Conservation (phyloP, 2,113 vertebrate species). For the Barbus barbus region DNA sequence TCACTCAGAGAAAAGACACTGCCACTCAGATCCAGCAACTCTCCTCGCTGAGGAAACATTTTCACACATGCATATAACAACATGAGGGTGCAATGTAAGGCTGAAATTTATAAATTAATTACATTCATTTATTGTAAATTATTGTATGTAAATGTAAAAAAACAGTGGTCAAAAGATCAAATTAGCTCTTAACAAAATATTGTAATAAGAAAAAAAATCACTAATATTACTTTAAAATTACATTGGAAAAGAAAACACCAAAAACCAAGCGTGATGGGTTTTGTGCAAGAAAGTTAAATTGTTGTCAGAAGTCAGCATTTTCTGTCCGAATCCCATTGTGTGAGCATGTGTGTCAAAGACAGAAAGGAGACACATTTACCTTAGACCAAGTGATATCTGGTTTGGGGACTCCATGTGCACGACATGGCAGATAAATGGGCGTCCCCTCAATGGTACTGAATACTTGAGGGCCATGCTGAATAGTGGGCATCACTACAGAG, state of each 20-base stretch:
- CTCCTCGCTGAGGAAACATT: slow-evolving; percentile 79
- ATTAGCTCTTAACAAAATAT: background rate
- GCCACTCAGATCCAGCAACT: slow-evolving; percentile 75
- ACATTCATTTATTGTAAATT: too few relatives aligned
- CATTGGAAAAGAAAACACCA: background rate
- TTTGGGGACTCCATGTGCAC: slow-evolving; percentile 84
- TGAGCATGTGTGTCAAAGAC: slow-evolving; percentile 2
- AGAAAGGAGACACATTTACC: slow-evolving; percentile 71
- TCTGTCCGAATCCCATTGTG: background rate
- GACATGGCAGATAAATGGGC: slow-evolving; percentile 86
- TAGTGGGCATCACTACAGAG: slow-evolving; percentile 85
- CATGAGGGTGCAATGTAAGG: background rate
- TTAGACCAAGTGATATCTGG: slow-evolving; percentile 90
- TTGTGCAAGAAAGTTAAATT: background rate
- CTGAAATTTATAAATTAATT: background rate
- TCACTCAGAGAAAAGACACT: slow-evolving; percentile 77
- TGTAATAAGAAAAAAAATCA: background rate
- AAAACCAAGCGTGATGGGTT: background rate
- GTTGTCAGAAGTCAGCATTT: background rate
- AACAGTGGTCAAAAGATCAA: background rate
- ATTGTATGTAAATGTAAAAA: background rate
- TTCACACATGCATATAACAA: slow-evolving; percentile 21
- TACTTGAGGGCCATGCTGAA: slow-evolving; percentile 92
- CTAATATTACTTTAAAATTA: background rate
- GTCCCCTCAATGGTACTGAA: slow-evolving; percentile 92